phyloP scores from a whole-genome alignment of 2,888 invertebrate species.

The Protodeltote pygarga region DNA sequence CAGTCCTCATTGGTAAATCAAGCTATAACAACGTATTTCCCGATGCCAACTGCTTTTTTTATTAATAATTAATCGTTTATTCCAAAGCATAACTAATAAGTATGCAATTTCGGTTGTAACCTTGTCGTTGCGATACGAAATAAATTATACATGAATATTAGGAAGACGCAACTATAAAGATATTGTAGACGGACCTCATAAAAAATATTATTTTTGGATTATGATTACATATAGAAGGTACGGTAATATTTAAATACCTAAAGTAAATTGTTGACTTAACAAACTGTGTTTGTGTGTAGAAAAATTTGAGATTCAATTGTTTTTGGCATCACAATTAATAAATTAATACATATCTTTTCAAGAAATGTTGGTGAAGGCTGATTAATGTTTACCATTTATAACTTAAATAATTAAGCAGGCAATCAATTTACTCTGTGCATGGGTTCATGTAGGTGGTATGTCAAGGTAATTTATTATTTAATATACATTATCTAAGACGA shows the following conservation, averaged over 20 bases:
- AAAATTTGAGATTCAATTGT: conserved; percentile 14
- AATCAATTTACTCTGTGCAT: conserved; percentile 36
- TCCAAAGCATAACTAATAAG: conserved; percentile 18
- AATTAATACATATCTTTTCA: conserved; percentile 20
- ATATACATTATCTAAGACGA: conserved; percentile 39
- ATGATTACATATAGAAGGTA: no score
- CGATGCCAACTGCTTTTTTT: no score
- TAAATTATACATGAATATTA: conserved; percentile 8
- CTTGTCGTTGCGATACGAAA: conserved; percentile 21
- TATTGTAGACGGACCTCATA: conserved; percentile 8
- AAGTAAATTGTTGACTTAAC: no score
- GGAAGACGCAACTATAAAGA: conserved; percentile 17
- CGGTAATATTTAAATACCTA: no score
- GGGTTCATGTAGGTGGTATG: conserved; percentile 30
- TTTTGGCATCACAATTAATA: conserved; percentile 6
- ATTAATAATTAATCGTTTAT: background rate
- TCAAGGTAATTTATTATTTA: conserved; percentile 50
- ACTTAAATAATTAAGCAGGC: conserved; percentile 31
- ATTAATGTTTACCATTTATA: conserved; percentile 31
- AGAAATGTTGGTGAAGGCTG: conserved; percentile 22
- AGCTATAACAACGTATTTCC: no score
- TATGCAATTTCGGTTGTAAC: conserved; percentile 19
- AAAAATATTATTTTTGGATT: conserved; percentile 1
- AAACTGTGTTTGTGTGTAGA: no score
- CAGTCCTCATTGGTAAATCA: no score